Evolutionary conservation across 2,113 vertebrate species (phyloP).

Genomic region (Emydura subglobosa): DNA sequence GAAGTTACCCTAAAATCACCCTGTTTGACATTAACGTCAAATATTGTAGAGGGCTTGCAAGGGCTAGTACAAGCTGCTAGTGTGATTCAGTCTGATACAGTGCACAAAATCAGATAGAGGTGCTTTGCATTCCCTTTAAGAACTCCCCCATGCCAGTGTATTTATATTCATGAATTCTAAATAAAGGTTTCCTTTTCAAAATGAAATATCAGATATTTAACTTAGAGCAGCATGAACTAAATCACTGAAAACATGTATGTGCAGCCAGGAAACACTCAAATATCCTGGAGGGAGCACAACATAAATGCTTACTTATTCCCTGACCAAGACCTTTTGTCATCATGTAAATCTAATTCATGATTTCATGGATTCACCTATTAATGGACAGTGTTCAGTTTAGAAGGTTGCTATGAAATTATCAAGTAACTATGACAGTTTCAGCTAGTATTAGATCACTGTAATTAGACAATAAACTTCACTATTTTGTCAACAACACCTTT

Average conservation of each 20-base stretch:
- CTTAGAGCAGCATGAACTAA: background rate
- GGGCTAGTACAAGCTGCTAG: background rate
- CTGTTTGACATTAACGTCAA: background rate
- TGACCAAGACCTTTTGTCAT: background rate
- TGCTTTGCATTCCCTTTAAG: background rate
- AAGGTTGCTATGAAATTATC: background rate
- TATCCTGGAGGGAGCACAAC: fast-evolving
- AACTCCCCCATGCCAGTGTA: background rate
- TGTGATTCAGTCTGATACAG: background rate
- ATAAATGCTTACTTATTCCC: background rate
- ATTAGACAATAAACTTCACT: background rate
- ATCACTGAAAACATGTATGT: background rate
- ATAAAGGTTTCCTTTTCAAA: slow-evolving; percentile 27
- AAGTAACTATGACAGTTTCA: background rate
- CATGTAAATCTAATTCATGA: background rate
- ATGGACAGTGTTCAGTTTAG: background rate
- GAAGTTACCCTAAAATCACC: slow-evolving; percentile 35
- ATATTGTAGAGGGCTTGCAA: background rate
- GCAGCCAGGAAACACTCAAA: background rate
- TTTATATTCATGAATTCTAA: background rate
- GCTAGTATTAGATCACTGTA: background rate
- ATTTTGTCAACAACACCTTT: background rate
- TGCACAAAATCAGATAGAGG: background rate
- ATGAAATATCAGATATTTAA: background rate
- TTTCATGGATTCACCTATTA: no score